Base-by-base conservation (phyloP, 2,888 invertebrate genomes). In the Bimastos eiseni region DNA sequence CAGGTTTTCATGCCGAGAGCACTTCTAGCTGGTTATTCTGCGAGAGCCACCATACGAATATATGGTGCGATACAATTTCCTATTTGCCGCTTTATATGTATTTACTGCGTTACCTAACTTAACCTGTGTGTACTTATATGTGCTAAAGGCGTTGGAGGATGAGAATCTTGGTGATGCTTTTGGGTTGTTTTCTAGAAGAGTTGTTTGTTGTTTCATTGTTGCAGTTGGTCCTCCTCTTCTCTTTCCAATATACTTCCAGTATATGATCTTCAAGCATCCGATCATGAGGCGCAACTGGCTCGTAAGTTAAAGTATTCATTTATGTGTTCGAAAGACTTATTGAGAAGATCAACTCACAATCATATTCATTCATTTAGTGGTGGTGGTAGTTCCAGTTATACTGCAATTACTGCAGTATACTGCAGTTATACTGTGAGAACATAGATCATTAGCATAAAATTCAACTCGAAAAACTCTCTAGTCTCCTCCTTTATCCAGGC, bases 201-300 rank as follows among this genome's bases (percentile, higher is more conserved):
- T 21, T 89, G 13, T 6, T 34, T 88, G 36, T 90, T 88, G 34
- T 91, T 44, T 90, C 91, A 90, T 49, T 86, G 38, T 93, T 93
- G 83, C 93, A 95, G 95, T 95, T 91, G 94, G 94, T 38, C 94
- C 94, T 30, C 94, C 94, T 8, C 91, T 94, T 8, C 93, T 95
- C 70, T 93, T 95, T 89, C 95, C 95, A 5, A 91, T 94, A 19
- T 95, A 94, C 91, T 95, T 95, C 92, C 94, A 95, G 55, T 92
- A 92, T 38, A 95, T 95, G 91, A 93, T 94, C 89, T 90, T 94
- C 88, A 94, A 93, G 91, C 95, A 94, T 92, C 93, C 94, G 2
- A 91, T 94, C 88, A 94, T 94, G 90, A 92, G 95, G 88, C 91
- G 93, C 91, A 93, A 94, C 89, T 95, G 94, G 93, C 90, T 93